Evolutionary conservation across 2,888 invertebrate species (phyloP).

Genomic region (Polydrusus cervinus): DNA sequence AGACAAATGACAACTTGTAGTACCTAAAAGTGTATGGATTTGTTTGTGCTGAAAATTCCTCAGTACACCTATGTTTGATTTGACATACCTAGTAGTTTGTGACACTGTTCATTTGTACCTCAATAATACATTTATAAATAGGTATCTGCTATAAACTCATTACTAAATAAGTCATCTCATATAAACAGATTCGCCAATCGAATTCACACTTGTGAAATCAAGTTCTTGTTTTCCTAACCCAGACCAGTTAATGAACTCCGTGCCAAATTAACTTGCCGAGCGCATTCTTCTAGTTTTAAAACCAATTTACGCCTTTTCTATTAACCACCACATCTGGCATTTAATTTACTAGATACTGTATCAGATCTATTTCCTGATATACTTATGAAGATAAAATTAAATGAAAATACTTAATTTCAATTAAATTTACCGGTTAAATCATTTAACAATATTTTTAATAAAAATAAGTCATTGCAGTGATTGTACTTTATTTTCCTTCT

Average conservation of each 20-base stretch:
- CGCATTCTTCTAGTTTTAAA: conserved; percentile 45
- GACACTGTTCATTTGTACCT: background rate
- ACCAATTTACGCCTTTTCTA: conserved; percentile 44
- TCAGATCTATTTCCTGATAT: background rate
- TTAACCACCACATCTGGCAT: conserved; percentile 37
- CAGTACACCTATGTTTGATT: too few relatives aligned
- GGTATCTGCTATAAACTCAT: background rate
- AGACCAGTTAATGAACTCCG: conserved; percentile 47
- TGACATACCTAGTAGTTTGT: background rate
- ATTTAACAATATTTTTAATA: too few relatives aligned
- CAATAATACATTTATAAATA: conserved; percentile 4
- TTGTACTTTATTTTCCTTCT: too few relatives aligned
- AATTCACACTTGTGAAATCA: conserved; percentile 45
- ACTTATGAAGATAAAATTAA: background rate
- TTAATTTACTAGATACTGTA: background rate
- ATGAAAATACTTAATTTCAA: background rate
- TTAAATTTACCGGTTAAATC: background rate
- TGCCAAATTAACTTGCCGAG: conserved; percentile 40
- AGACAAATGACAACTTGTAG: too few relatives aligned
- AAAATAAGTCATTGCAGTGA: too few relatives aligned
- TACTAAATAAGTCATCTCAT: conserved; percentile 21
- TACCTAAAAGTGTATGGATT: too few relatives aligned
- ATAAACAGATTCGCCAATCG: conserved; percentile 36
- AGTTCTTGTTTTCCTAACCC: conserved; percentile 42
- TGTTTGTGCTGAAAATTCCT: too few relatives aligned